Conservation (phyloP, 2,113 vertebrate species). For the Muntiacus muntjak region DNA sequence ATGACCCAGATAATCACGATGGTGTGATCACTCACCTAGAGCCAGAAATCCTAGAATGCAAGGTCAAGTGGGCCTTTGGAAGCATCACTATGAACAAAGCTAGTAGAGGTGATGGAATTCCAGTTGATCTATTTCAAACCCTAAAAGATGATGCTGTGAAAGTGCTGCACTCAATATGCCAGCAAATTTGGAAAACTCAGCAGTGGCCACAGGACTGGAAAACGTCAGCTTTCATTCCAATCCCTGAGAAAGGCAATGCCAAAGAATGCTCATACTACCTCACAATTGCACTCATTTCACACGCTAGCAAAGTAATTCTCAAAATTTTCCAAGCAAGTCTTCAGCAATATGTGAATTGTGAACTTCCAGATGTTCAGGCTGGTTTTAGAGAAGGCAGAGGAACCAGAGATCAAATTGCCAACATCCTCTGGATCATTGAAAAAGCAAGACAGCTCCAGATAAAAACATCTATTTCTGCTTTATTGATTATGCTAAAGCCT, state of each 20-base stretch:
- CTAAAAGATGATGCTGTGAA: background rate
- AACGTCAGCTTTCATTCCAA: background rate
- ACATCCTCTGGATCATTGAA: accelerated
- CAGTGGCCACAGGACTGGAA: background rate
- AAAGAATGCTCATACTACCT: background rate
- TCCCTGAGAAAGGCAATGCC: background rate
- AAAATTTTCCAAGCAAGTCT: background rate
- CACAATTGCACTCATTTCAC: background rate
- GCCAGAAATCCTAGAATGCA: background rate
- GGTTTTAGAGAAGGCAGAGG: background rate
- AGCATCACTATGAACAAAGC: background rate
- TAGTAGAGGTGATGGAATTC: background rate
- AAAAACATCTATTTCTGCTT: background rate
- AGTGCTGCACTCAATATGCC: background rate
- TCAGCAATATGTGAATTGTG: accelerated
- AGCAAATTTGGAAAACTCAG: background rate
- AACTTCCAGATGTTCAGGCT: background rate
- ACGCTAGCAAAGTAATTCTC: background rate
- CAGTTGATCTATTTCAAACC: background rate
- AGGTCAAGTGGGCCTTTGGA: background rate
- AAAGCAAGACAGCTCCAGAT: background rate
- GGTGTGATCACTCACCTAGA: background rate
- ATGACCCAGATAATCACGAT: background rate
- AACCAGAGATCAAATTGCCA: background rate
- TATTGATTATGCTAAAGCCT: background rate